phyloP scores from a whole-genome alignment of 2,888 invertebrate species.

The Hemicrepidius hirtus region DNA sequence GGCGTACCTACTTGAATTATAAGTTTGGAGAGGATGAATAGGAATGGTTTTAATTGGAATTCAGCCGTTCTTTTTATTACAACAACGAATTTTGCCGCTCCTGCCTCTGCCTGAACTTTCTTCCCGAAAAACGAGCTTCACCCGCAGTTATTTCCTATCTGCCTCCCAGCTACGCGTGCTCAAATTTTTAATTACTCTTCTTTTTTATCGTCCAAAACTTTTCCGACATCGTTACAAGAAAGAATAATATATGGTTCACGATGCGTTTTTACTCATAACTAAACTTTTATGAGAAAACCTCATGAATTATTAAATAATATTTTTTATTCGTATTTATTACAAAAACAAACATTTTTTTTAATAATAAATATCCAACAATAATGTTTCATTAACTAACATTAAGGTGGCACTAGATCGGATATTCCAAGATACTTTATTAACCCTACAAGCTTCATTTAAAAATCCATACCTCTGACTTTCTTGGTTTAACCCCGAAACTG shows the following conservation, averaged over 20 bases:
- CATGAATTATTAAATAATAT: not conserved
- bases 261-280: slow-evolving; percentile 8
- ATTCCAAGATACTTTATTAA: no score
- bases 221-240: slow-evolving; percentile 7
- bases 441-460: no score
- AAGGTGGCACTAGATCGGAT: no score
- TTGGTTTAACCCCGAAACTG: no score
- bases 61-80: slow-evolving; percentile 51
- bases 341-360: no score
- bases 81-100: slow-evolving; percentile 32
- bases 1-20: slow-evolving; percentile 60
- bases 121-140: slow-evolving; percentile 38
- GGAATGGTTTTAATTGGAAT: slow-evolving; percentile 56
- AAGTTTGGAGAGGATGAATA: slow-evolving; percentile 57
- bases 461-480: no score
- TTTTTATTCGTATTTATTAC: no score
- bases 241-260: slow-evolving; percentile 21
- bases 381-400: no score
- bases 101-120: slow-evolving; percentile 38
- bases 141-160: slow-evolving; percentile 39
- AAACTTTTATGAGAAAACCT: slow-evolving; percentile 10
- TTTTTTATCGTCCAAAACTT: slow-evolving; percentile 21
- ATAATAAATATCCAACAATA: no score
- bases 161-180: slow-evolving; percentile 41
- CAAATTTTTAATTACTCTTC: slow-evolving; percentile 45